Conservation (phyloP, 1,140 invertebrate genomes). For the Diprion similis region DNA sequence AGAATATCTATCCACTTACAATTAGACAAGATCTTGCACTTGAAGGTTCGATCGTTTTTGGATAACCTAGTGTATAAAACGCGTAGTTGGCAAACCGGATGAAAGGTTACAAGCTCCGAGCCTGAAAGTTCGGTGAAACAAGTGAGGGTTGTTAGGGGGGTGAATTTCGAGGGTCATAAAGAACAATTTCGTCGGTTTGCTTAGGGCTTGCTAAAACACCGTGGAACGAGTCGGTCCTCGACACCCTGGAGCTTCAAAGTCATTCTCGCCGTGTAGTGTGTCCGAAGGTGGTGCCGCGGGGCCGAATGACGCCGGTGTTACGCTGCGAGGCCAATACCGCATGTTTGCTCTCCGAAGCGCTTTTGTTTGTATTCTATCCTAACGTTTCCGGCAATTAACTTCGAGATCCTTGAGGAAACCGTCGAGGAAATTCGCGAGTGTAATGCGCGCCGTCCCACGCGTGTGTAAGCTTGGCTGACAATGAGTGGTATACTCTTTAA, state of each 20-base stretch:
- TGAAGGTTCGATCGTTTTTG: too few species aligned
- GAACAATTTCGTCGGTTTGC: conserved; percentile 5
- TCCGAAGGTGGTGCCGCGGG: background rate
- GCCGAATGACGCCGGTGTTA: background rate
- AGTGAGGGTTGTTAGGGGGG: background rate
- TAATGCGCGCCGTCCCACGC: background rate
- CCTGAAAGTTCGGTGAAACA: too few species aligned
- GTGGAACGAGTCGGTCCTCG: background rate
- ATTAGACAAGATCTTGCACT: too few species aligned
- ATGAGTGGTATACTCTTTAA: too few species aligned
- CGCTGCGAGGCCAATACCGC: background rate
- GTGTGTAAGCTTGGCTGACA: background rate
- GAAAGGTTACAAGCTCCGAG: too few species aligned
- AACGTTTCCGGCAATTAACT: background rate
- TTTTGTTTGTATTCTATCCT: background rate
- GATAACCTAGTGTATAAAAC: too few species aligned
- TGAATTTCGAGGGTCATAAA: background rate
- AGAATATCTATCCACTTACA: too few species aligned
- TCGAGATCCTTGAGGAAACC: background rate
- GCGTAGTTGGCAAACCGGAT: too few species aligned
- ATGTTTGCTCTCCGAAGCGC: background rate
- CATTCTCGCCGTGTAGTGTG: background rate
- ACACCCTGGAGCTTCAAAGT: background rate
- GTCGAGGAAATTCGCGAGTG: background rate
- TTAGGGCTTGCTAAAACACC: conserved; percentile 1